Base-by-base conservation (phyloP, 2,888 invertebrate species). In the Ganaspis brasiliensis region DNA sequence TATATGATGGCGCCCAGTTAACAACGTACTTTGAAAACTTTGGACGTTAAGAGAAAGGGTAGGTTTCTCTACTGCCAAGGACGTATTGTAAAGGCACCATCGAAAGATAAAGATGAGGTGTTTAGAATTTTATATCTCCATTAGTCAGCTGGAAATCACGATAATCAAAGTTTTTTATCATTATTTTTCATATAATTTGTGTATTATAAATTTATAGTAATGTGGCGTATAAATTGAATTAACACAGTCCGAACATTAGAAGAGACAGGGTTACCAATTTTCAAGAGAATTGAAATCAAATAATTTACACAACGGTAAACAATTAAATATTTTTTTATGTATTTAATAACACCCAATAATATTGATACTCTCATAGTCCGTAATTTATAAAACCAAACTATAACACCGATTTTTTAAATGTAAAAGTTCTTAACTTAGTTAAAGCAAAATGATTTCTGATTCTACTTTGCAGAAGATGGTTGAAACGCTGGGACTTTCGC, bases 21-120 rank as follows among this genome's bases (percentile, higher is more conserved):
- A 89, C 86, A 89, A 89, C 88, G 89, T 87, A 91, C 89, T 89
- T 90, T 90, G 90, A 91, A 91, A 92, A 92, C 91, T 92, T 91
- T 89, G 87, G 87, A 90, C 89, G 89, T 90, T 91, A 90, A 90
- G 89, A 89, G 90, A 90, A 91, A 89, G 91, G 89, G 89, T 88
- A 87, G 87, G 84, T 86, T 83, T 52, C 49, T 49, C 49, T 49
- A 85, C 86, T 89, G 89, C 85, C 85, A 86, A 89, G 89, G 88
- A 89, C 88, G 89, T 88, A 91, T 89, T 91, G 90, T 89, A 88
- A 89, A 89, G 88, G 86, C 86, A 87, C 84, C 84, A 79, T 72
- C 74, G 49, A 70, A 59, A 78, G 74, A 76, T 57, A 73, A 71
- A 77, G 74, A 63, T 79, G 85, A 83, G 85, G 81, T 61, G 40